Base-by-base conservation (phyloP, 1,140 invertebrate species). In the Aplysia californica region DNA sequence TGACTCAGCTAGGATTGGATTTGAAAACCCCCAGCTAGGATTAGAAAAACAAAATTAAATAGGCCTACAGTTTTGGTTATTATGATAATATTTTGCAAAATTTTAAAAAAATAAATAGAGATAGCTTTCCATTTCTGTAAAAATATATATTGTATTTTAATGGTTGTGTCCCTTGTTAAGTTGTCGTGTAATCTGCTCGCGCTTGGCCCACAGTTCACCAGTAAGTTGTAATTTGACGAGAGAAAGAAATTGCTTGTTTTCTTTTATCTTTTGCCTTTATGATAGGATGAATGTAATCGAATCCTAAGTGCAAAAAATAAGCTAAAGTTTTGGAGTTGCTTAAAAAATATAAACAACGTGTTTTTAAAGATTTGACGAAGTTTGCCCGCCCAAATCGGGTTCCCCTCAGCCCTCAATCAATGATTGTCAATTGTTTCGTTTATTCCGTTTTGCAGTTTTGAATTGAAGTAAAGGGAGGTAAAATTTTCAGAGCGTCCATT, bases 381-480 rank as follows among this genome's bases (percentile, higher is more conserved):
- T 5, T 3, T 58, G 56, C 56, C 56, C 31, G 56, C n/a, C 31
- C n/a, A 58, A 23, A 21, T 4, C 31, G 56, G 31, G 56, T 6
- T 58, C 31, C n/a, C 4, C n/a, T 58, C n/a, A 29, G n/a, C 26
- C 4, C 3, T 29, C 59, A 29, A 64, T 64, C 36, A 64, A n/a
- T n/a, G n/a, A n/a, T n/a, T n/a, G n/a, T n/a, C n/a, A n/a, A n/a
- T 64, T 64, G 59, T 64, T 29, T 64, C 59, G 59, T 64, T 64
- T 29, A 6, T 4, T 29, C 36, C 29, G 6, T 64, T 29, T 64
- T 64, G 4, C 15, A 10, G 15, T 4, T 29, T 64, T 64, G 36
- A 3, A 3, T 29, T 6, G 29, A 3, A 33, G 6, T 35, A 21
- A 64, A 31, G 59, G 20, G 26, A 15, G 59, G 36, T 35, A 64